Percentiles rank a stretch among this genome's conserved stretches.
Conservation (phyloP, 2,113 vertebrate genomes). For the Hippopotamus amphibius region DNA sequence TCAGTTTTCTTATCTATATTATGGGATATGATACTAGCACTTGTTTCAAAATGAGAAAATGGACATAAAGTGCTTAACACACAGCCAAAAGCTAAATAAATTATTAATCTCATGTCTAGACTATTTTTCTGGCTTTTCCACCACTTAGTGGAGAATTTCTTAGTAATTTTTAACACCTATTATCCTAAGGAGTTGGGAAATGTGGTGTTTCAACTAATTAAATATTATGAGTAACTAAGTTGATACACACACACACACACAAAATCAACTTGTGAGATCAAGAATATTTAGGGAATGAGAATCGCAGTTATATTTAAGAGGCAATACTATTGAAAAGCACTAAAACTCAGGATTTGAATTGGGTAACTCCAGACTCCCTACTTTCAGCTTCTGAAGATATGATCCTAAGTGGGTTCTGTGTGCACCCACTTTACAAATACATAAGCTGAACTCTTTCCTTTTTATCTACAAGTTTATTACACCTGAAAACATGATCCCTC, state of each 20-base stretch:
- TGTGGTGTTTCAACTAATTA: background rate
- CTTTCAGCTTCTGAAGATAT: background rate
- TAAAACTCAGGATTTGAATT: background rate
- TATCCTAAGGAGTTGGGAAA: background rate
- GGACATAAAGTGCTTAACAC: background rate
- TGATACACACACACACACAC: background rate
- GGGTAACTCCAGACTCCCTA: background rate
- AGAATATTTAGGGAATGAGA: slow-evolving; percentile 37
- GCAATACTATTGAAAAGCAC: background rate
- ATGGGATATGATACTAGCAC: background rate
- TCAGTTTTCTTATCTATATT: background rate
- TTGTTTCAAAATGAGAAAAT: background rate
- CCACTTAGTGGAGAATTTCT: background rate
- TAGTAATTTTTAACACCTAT: background rate
- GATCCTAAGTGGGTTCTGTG: background rate
- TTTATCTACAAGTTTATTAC: background rate
- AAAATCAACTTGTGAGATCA: background rate
- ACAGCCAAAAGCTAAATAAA: background rate
- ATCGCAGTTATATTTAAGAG: slow-evolving; percentile 1
- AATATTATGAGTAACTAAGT: background rate
- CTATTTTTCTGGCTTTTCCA: slow-evolving; percentile 18
- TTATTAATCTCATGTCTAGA: background rate
- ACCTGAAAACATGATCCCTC: background rate
- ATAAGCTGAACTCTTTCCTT: background rate
- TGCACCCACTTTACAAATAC: background rate